Percentiles rank a stretch among this genome's conserved stretches.
Conservation (phyloP, 1,140 invertebrate species). For the Chelonus insularis region DNA sequence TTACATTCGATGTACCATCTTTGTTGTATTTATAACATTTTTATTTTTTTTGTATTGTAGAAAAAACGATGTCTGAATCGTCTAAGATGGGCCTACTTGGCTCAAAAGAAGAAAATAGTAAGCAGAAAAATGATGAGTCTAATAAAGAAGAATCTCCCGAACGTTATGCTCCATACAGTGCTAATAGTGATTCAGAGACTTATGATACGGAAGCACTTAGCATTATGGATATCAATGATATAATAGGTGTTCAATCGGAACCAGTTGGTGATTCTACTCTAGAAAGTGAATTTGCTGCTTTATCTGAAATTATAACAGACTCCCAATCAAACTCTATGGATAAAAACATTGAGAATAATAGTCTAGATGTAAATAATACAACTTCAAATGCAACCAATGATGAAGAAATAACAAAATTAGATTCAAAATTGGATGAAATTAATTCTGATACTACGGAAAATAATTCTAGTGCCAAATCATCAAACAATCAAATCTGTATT, state of each 20-base stretch:
- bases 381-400: not conserved
- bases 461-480: constrained; percentile 1
- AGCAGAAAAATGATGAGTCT: constrained; percentile 20
- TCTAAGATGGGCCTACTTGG: constrained; percentile 46
- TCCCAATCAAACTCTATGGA: constrained; percentile 35
- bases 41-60: not conserved
- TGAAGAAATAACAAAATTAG: too few relatives aligned
- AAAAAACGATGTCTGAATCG: constrained; percentile 42
- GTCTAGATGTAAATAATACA: not conserved
- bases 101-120: constrained; percentile 40
- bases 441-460: not conserved
- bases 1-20: not conserved
- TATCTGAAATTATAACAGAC: constrained; percentile 54
- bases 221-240: constrained; percentile 51
- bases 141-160: constrained; percentile 34
- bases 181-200: constrained; percentile 43
- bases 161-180: constrained; percentile 37
- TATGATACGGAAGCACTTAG: constrained; percentile 43
- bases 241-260: constrained; percentile 46
- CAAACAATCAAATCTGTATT: not conserved
- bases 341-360: not conserved
- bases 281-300: constrained; percentile 55
- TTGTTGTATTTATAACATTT: not conserved
- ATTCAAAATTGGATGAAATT: too few relatives aligned
- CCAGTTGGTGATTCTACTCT: constrained; percentile 48